Percentiles rank a stretch among this genome's conserved stretches.
Evolutionary conservation across 2,797 vertebrate genomes (phyloP).

Genomic region (Novumbra hubbsi): DNA sequence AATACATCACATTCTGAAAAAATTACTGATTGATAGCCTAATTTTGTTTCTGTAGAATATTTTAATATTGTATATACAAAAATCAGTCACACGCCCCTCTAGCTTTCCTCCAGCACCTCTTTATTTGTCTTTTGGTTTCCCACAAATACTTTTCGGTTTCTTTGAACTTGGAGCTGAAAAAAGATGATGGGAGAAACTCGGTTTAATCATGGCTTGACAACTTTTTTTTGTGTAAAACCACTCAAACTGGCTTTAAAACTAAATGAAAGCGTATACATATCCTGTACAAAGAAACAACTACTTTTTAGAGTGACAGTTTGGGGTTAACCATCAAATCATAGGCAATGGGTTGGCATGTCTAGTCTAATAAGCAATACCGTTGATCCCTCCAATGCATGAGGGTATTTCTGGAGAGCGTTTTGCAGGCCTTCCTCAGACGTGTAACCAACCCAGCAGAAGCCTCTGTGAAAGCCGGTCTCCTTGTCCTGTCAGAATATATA

Average conservation of each 20-base stretch:
- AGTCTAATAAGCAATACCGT: slow-evolving; percentile 70
- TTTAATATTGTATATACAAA: slow-evolving; percentile 42
- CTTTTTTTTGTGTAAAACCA: not conserved
- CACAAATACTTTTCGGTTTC: slow-evolving; percentile 50
- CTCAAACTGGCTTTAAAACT: not conserved
- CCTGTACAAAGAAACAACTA: not conserved
- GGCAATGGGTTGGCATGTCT: not conserved
- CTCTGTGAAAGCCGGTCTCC: slow-evolving; percentile 88
- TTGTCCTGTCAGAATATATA: slow-evolving; percentile 71
- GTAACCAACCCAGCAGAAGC: slow-evolving; percentile 84
- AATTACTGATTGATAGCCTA: not conserved
- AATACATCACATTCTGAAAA: not conserved
- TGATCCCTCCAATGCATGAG: slow-evolving; percentile 82
- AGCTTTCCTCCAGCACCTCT: slow-evolving; percentile 22
- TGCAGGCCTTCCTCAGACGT: slow-evolving; percentile 70
- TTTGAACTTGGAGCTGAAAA: slow-evolving; percentile 78
- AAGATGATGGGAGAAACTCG: not conserved
- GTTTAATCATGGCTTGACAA: too few species aligned
- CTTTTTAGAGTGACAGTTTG: not conserved
- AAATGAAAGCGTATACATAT: not conserved
- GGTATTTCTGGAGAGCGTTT: slow-evolving; percentile 82
- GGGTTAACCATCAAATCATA: not conserved
- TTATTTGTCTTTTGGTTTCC: slow-evolving; percentile 46
- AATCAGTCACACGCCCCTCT: not conserved
- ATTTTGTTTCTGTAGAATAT: slow-evolving; percentile 9